phyloP scores from a whole-genome alignment of 2,113 vertebrate species.

The Gallinago jamesoni region DNA sequence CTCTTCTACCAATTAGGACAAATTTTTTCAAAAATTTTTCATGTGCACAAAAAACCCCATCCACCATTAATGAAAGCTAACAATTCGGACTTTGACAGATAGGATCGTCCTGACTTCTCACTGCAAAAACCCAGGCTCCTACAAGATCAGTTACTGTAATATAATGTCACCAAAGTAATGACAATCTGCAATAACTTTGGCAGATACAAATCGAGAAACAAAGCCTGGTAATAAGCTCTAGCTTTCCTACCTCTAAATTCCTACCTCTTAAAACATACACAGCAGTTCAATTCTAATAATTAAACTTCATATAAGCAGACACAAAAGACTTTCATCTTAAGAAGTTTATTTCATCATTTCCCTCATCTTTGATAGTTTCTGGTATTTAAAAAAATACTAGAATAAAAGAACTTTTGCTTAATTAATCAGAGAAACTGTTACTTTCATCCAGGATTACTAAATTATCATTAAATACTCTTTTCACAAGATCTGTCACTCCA shows the following conservation, averaged over 20 bases:
- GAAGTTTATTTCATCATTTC: background rate
- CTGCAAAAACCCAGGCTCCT: background rate
- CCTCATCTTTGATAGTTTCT: background rate
- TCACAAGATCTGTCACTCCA: background rate
- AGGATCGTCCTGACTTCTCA: background rate
- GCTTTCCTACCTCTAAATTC: background rate
- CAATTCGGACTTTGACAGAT: background rate
- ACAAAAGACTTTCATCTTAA: background rate
- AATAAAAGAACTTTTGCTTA: background rate
- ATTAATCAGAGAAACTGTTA: background rate
- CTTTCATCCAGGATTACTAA: background rate
- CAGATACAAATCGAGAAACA: background rate
- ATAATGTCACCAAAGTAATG: background rate
- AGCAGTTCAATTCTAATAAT: background rate
- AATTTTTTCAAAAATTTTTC: background rate
- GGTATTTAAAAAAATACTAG: background rate
- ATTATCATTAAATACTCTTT: background rate
- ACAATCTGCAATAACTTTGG: background rate
- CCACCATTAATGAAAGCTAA: background rate
- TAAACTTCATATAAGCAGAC: background rate
- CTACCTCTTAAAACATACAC: background rate
- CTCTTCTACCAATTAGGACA: background rate
- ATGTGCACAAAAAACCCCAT: rapidly evolving
- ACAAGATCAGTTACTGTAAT: background rate
- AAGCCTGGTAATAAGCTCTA: background rate